Evolutionary conservation across 2,113 vertebrate species (phyloP).

Genomic region (Elephas maximus): DNA sequence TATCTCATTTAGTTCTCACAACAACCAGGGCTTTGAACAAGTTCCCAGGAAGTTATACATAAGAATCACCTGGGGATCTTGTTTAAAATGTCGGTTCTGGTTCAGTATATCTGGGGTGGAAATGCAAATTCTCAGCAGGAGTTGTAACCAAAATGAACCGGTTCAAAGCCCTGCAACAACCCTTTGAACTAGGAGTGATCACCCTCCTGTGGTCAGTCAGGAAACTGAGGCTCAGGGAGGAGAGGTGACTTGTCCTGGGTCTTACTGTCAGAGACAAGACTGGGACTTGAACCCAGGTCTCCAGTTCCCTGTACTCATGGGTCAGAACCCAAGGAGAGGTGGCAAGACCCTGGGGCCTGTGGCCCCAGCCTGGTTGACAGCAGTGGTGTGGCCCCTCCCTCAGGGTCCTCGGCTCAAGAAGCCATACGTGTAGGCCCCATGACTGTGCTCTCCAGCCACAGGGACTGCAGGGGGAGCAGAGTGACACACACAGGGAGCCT

Average conservation of each 20-base stretch:
- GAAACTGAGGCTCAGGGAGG: not conserved
- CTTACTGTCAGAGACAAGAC: not conserved
- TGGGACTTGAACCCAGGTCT: not conserved
- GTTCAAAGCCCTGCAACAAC: too few species aligned
- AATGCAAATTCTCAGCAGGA: too few species aligned
- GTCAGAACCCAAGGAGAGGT: not conserved
- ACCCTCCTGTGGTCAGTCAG: not conserved
- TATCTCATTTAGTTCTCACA: not conserved
- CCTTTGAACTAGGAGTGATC: not conserved
- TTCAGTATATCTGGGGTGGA: too few species aligned
- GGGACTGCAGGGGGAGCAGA: not conserved
- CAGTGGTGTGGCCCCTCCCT: not conserved
- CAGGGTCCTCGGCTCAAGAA: not conserved
- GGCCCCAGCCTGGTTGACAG: not conserved
- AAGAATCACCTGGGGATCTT: too few species aligned
- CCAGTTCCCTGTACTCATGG: not conserved
- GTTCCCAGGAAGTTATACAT: too few species aligned
- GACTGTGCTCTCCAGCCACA: not conserved
- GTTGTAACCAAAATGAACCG: too few species aligned
- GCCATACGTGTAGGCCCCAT: not conserved
- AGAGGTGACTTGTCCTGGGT: not conserved
- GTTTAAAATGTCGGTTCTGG: too few species aligned
- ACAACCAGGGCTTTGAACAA: too few species aligned
- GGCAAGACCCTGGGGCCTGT: not conserved
- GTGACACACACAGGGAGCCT: constrained; percentile 19